Conservation (phyloP, 2,888 invertebrate genomes). For the Heliconius ismenius region DNA sequence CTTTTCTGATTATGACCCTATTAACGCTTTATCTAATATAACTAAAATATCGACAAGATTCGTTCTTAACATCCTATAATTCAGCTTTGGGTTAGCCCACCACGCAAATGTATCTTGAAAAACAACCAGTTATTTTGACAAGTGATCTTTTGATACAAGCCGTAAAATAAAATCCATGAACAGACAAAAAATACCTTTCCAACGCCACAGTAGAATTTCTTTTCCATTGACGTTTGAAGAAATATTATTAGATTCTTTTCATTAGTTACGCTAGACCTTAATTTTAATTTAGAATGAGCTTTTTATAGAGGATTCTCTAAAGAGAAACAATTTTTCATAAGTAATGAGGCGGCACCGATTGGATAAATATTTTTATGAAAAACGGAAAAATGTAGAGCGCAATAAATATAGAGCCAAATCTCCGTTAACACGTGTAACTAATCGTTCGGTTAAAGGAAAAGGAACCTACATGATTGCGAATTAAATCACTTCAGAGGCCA, state of each 20-base stretch:
- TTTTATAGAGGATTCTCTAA: slow-evolving; percentile 77
- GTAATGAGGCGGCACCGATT: slow-evolving; percentile 80
- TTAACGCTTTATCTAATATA: slow-evolving; percentile 68
- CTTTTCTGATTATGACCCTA: too few relatives aligned
- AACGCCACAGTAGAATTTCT: slow-evolving; percentile 47
- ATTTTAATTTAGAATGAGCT: slow-evolving; percentile 81
- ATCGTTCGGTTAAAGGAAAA: slow-evolving; percentile 66
- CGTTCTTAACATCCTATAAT: slow-evolving; percentile 73
- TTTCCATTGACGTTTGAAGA: slow-evolving; percentile 47
- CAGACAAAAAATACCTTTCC: slow-evolving; percentile 51
- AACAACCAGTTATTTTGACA: slow-evolving; percentile 79
- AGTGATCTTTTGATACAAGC: slow-evolving; percentile 55
- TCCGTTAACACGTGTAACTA: slow-evolving; percentile 75
- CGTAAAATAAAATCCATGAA: slow-evolving; percentile 54
- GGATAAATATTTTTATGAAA: slow-evolving; percentile 79
- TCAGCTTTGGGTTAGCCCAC: slow-evolving; percentile 66
- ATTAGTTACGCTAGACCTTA: slow-evolving; percentile 76
- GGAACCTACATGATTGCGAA: slow-evolving; percentile 39
- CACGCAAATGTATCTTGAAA: slow-evolving; percentile 77
- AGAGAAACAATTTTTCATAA: slow-evolving; percentile 80
- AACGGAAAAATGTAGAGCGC: slow-evolving; percentile 66
- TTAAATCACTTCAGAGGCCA: background rate
- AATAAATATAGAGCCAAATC: slow-evolving; percentile 71
- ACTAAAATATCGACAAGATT: slow-evolving; percentile 72
- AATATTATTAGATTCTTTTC: slow-evolving; percentile 63